Conservation (phyloP, 2,888 invertebrate species). For the Dicyrtoma fusca region DNA sequence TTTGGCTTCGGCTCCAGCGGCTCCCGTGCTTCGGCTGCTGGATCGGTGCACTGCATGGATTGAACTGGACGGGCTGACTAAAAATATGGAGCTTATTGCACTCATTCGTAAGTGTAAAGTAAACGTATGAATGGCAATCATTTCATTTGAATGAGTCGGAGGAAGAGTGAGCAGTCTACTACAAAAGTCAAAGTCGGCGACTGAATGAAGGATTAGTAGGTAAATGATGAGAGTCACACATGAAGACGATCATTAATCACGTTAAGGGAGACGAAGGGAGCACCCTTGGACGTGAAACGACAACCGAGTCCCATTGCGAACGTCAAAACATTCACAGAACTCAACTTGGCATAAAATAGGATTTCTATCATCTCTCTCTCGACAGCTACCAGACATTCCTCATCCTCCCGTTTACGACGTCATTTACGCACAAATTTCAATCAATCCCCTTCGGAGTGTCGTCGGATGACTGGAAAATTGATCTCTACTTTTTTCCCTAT, state of each 20-base stretch:
- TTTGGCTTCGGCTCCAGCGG: too few species aligned
- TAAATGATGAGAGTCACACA: conserved; percentile 36
- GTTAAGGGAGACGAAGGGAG: conserved; percentile 16
- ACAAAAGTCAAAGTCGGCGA: conserved; percentile 16
- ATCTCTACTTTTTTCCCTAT: neutral
- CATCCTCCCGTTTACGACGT: conserved; percentile 10
- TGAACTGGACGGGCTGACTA: too few species aligned
- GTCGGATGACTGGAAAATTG: conserved; percentile 33
- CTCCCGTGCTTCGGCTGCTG: too few species aligned
- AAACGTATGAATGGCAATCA: conserved; percentile 8
- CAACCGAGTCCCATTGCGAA: conserved; percentile 37
- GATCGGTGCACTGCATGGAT: too few species aligned
- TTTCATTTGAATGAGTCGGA: conserved; percentile 11
- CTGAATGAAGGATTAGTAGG: conserved; percentile 33
- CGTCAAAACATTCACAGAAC: conserved; percentile 43
- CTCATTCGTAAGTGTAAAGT: neutral
- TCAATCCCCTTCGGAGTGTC: conserved; percentile 23
- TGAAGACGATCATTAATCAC: conserved; percentile 42
- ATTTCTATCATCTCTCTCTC: conserved; percentile 28
- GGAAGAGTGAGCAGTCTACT: neutral
- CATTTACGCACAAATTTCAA: conserved; percentile 19
- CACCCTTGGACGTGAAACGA: conserved; percentile 29
- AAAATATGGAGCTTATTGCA: too few species aligned
- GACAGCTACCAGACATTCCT: conserved; percentile 12
- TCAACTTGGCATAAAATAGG: conserved; percentile 42